A percentile compares a stretch with the other conserved stretches of the same genome.
These are phyloP conservation scores for Lepilemur ruficaudatus DNA, from an alignment of 2,797 vertebrate genomes.

Conservation along the genomic window DNA sequence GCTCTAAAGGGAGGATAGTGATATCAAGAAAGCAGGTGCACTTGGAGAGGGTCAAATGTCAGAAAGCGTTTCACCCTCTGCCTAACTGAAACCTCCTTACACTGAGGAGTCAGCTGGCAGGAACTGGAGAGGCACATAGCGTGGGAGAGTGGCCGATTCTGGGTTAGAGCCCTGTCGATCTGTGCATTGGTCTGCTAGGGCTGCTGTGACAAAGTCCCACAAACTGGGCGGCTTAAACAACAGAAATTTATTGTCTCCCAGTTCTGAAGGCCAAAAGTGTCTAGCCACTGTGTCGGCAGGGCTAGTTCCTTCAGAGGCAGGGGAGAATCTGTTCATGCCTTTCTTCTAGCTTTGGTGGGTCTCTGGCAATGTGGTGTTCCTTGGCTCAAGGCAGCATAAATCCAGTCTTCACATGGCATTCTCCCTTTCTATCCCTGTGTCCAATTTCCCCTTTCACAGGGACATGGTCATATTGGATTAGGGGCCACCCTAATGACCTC, in stretches of 20 bases:
- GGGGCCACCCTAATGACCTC: background rate
- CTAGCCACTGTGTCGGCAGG: background rate
- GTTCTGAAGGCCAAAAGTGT: background rate
- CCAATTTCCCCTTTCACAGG: background rate
- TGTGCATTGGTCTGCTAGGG: background rate
- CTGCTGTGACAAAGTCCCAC: background rate
- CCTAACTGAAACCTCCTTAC: background rate
- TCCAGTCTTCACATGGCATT: background rate
- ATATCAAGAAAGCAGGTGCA: background rate
- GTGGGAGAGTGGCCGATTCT: background rate
- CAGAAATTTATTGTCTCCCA: background rate
- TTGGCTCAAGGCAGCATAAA: background rate
- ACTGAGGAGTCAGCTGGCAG: background rate
- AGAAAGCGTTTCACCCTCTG: background rate
- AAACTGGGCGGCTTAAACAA: background rate
- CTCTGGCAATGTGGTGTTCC: background rate
- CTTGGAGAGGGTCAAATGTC: background rate
- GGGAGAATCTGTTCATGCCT: too few species aligned
- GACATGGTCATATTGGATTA: background rate
- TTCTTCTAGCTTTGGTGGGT: background rate
- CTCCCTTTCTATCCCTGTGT: background rate
- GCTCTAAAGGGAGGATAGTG: background rate
- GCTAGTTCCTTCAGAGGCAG: background rate
- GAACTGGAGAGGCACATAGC: background rate
- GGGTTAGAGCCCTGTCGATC: background rate